Evolutionary conservation across 2,797 vertebrate species (phyloP), one percentile per base, ranked within the genome.

Genomic region (Furcifer pardalis): DNA sequence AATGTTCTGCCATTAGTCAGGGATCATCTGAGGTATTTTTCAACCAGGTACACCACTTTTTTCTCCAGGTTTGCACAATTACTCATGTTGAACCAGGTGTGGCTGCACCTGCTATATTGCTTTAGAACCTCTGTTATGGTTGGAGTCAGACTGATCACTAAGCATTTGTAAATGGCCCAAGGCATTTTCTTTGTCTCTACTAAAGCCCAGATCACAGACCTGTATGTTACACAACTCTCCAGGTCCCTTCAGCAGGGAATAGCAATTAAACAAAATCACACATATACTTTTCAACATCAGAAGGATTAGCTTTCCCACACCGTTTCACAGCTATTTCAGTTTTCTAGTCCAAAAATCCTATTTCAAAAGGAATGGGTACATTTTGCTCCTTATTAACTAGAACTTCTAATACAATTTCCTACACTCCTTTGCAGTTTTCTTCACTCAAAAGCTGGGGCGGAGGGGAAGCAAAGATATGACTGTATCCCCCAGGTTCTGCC

Each of bases 261-360:
- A 94, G 81, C 85, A 89, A 89, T 95, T 94, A 94, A 88, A 59
- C 77, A 87, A 94, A 94, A 94, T 93, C 94, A 92, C 85, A 92
- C 0, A 0, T 81, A 74, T 75, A 92, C 17, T 77, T 66, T 63
- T 84, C 85, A 90, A 79, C n/a, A 87, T 92, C 87, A 92, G 89
- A 80, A 86, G 75, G 82, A 92, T 81, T 90, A 84, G 89, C 88
- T 87, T 76, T 81, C 15, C 76, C 77, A 68, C 46, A 71, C 83
- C 86, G 56, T 85, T 79, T 91, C 32, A 0, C 21, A 63, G 91
- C 86, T 88, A 85, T 93, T 94, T 93, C 94, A 92, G 90, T 92
- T 95, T 92, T 92, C 86, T 79, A 93, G 94, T 92, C 87, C 78
- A 91, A 92, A 95, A 94, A 94, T 90, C 91, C 81, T 94, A 93